Conservation (phyloP, 1,140 invertebrate species). For the Drosophila triauraria region DNA sequence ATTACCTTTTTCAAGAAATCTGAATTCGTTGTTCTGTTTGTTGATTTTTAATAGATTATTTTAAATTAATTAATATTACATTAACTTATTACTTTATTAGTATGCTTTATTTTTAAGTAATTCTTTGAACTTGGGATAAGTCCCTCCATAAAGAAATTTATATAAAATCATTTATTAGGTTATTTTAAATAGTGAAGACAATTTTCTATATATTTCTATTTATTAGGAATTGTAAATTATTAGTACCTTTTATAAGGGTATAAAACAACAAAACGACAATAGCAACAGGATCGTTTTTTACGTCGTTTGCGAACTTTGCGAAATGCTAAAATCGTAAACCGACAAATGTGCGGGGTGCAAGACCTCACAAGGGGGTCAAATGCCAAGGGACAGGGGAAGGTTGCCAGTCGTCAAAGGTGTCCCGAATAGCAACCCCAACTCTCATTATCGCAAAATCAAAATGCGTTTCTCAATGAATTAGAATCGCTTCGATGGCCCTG, state of each 20-base stretch:
- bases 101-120: too few species aligned
- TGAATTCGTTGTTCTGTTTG: too few species aligned
- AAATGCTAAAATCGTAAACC: constrained; percentile 75
- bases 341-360: constrained; percentile 48
- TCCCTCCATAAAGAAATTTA: too few species aligned
- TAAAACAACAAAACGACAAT: constrained; percentile 3
- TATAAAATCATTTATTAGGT: too few species aligned
- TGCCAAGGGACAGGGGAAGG: constrained; percentile 36
- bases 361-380: constrained; percentile 38
- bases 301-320: constrained; percentile 54
- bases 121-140: background rate
- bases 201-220: background rate
- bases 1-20: too few species aligned
- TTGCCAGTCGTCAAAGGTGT: constrained; percentile 22
- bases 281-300: constrained; percentile 42
- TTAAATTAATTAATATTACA: too few species aligned
- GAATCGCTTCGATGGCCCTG: constrained; percentile 51
- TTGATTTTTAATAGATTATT: too few species aligned
- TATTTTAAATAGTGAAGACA: background rate
- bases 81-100: background rate
- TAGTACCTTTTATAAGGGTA: background rate
- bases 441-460: constrained; percentile 79
- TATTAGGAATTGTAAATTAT: background rate
- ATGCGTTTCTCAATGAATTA: constrained; percentile 81
- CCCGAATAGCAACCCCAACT: constrained; percentile 10